Percentiles rank a stretch among this genome's conserved stretches.
Evolutionary conservation across 2,113 vertebrate species (phyloP).

Genomic region (Osmerus mordax): DNA sequence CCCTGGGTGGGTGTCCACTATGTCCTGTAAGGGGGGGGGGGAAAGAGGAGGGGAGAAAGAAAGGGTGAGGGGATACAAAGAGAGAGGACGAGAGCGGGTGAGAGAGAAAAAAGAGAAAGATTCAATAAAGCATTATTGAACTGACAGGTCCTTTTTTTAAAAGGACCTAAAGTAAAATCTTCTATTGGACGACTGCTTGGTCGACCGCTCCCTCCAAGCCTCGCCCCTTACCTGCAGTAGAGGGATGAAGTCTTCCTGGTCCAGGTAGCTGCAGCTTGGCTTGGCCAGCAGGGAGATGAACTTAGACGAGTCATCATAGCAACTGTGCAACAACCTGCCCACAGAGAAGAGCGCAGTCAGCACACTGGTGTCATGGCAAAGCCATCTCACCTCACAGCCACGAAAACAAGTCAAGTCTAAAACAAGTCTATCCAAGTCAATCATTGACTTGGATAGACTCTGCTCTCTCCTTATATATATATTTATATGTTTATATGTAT

Average conservation of each 20-base stretch:
- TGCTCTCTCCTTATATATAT: no score
- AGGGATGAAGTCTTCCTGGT: constrained; percentile 96
- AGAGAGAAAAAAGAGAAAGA: neutral
- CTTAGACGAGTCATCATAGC: constrained; percentile 90
- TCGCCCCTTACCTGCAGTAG: constrained; percentile 83
- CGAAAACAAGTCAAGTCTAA: neutral
- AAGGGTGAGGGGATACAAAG: neutral
- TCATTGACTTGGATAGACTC: no score
- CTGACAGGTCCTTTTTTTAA: no score
- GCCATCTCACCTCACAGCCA: neutral
- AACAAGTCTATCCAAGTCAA: no score
- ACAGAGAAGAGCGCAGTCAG: constrained; percentile 27
- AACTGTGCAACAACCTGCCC: constrained; percentile 82
- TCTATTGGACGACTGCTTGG: no score
- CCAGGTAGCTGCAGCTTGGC: constrained; percentile 82
- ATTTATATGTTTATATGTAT: no score
- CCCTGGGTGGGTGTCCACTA: constrained; percentile 95
- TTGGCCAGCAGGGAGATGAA: constrained; percentile 89
- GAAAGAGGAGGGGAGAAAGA: neutral
- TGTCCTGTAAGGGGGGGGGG: constrained; percentile 73
- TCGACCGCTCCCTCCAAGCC: no score
- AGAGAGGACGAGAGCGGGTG: neutral
- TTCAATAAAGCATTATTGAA: neutral
- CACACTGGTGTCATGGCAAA: neutral
- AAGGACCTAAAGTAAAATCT: no score